These are phyloP conservation scores for Menura novaehollandiae DNA, from an alignment of 2,113 vertebrate genomes.

Conservation along the genomic window DNA sequence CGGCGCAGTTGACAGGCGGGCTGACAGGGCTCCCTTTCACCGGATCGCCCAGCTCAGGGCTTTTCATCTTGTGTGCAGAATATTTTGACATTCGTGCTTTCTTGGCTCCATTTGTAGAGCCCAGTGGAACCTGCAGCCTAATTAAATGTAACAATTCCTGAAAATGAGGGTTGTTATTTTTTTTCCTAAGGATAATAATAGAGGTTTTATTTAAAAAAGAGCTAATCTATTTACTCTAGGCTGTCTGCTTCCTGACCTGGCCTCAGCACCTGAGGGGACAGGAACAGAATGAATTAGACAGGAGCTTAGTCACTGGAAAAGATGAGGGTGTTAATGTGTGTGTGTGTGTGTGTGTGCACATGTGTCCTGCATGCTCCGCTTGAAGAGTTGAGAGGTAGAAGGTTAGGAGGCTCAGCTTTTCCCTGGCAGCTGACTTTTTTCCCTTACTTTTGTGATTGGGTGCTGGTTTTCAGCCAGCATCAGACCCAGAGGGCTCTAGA, in stretches of 20 bases:
- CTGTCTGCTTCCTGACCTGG: slow-evolving; percentile 72
- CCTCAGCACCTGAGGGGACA: slow-evolving; percentile 70
- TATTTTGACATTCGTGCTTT: slow-evolving; percentile 67
- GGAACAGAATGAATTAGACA: slow-evolving; percentile 43
- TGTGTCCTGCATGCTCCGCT: not conserved
- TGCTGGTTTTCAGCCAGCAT: not conserved
- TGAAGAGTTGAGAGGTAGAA: not conserved
- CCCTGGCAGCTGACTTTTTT: not conserved
- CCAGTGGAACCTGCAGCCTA: slow-evolving; percentile 61
- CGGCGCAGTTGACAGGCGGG: not conserved
- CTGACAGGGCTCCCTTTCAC: slow-evolving; percentile 64
- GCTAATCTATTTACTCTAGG: slow-evolving; percentile 66
- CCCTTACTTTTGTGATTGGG: not conserved
- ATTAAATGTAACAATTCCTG: slow-evolving; percentile 69
- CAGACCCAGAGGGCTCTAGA: not conserved
- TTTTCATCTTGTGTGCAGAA: slow-evolving; percentile 31
- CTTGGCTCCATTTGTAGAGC: slow-evolving; percentile 51
- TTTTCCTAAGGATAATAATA: slow-evolving; percentile 62
- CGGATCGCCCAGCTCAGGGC: not conserved
- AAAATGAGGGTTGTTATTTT: slow-evolving; percentile 63
- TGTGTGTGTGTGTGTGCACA: not conserved
- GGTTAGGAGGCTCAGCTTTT: slow-evolving; percentile 36
- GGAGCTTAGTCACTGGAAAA: slow-evolving; percentile 58
- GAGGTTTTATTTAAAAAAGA: slow-evolving; percentile 61
- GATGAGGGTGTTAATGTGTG: slow-evolving; percentile 6